Evolutionary conservation across 2,113 vertebrate genomes (phyloP), one percentile per base, ranked within the genome.

Genomic region (Xiphophorus hellerii): DNA sequence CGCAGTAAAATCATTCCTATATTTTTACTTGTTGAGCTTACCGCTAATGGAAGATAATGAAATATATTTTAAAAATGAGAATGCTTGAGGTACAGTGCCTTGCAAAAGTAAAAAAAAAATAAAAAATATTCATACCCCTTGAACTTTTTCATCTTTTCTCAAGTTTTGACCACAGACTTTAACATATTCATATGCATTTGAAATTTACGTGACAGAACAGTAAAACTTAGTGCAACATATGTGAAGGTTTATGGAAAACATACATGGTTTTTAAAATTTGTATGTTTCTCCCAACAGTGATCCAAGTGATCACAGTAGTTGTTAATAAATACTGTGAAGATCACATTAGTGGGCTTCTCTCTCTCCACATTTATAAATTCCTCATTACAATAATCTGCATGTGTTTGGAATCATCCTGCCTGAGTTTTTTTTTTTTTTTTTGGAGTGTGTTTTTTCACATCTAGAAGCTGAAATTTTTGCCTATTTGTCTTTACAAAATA

Each of bases 1-100:
- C 71, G 78, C 80, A 72, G 81, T 85, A 78, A 63, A 83, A 69
- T 69, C 71, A 44, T 22, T 51, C 62, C 35, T 29, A 68, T 74
- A 66, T 89, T 84, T 81, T 78, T 71, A 68, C 71, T 66, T 10
- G 30, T 29, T 42, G 66, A 78, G n/a, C 62, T 68, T 68, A 66
- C 69, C 25, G 60, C 69, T 66, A 62, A 75, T 67, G 72, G 74
- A 75, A 54, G 62, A 44, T 73, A 48, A 71, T 29, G 69, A 83
- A n/a, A 73, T 54, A 66, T 76, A 83, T 71, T 48, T 68, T 35
- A 20, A 37, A 69, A 48, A 48, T 51, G 28, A 73, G 65, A 42
- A 54, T 9, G 51, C 22, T 58, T n/a, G 22, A 58, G 51, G 51
- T 58, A 58, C 22, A 58, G 51, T 25, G 51, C 51, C 51, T 58